Evolutionary conservation across 2,888 invertebrate genomes (phyloP).

Genomic region (Chorisops tibialis): DNA sequence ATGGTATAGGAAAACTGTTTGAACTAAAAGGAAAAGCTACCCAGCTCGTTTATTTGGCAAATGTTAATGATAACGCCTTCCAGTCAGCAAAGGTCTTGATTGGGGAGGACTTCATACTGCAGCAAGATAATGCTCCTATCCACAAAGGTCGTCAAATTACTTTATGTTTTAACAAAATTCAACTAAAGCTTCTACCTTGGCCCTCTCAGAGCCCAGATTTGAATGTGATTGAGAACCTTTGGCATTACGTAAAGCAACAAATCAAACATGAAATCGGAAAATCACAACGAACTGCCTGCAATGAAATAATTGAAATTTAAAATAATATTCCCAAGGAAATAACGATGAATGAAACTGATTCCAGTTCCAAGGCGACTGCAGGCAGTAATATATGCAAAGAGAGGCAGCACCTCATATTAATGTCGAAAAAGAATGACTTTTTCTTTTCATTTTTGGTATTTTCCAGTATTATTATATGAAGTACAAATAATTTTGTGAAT

Average conservation of each 20-base stretch:
- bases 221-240: no score
- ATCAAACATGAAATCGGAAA: conserved; percentile 11
- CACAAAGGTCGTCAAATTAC: no score
- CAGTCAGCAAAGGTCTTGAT: not conserved
- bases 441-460: conserved; percentile 1
- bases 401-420: no score
- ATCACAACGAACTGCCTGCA: conserved; percentile 4
- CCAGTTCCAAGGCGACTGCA: conserved; percentile 15
- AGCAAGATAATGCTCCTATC: no score
- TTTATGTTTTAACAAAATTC: not conserved
- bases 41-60: conserved; percentile 2
- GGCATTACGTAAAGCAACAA: conserved; percentile 1
- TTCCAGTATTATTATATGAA: conserved; percentile 3
- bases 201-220: no score
- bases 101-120: no score
- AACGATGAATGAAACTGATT: conserved; percentile 18
- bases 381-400: conserved; percentile 29
- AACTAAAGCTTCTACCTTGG: not conserved
- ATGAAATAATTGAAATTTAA: conserved; percentile 26
- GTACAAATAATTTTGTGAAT: conserved; percentile 15
- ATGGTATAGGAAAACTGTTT: conserved; percentile 10
- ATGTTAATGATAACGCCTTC: conserved; percentile 6
- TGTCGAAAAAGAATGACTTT: not conserved
- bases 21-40: not conserved
- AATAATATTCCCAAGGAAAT: conserved; percentile 15